These are phyloP conservation scores for Orchestia grillus DNA, from an alignment of 1,140 invertebrate species.

Conservation along the genomic window DNA sequence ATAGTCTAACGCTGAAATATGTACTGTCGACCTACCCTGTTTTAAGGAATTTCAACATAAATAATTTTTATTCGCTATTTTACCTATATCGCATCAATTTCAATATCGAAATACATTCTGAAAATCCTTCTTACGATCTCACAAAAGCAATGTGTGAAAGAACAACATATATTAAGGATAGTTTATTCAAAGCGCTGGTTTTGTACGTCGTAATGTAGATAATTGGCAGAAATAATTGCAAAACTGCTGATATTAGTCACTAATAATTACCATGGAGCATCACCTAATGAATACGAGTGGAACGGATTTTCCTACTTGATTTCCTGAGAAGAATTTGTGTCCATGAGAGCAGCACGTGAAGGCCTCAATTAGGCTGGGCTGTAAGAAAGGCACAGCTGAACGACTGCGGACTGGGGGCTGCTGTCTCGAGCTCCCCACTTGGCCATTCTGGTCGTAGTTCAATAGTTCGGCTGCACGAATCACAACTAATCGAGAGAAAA, in stretches of 20 bases:
- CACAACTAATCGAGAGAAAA: constrained; percentile 50
- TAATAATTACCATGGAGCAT: background rate
- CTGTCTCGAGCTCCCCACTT: background rate
- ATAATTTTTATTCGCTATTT: background rate
- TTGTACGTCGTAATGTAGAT: too few species aligned
- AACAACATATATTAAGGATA: too few species aligned
- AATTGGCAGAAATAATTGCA: background rate
- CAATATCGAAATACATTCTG: background rate
- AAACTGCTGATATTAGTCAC: background rate
- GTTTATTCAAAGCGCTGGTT: too few species aligned
- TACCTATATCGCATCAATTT: background rate
- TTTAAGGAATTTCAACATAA: background rate
- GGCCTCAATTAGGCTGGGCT: background rate
- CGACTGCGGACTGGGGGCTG: background rate
- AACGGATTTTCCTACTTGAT: background rate
- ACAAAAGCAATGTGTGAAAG: too few species aligned
- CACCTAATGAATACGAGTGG: background rate
- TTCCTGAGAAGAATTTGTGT: background rate
- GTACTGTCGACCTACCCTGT: background rate
- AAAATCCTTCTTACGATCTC: background rate
- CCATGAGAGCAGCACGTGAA: background rate
- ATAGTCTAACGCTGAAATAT: background rate
- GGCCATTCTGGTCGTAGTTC: constrained; percentile 35
- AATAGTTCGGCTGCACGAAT: constrained; percentile 36
- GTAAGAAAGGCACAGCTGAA: background rate